Evolutionary conservation across 35 echinoderm and acorn worm genomes (phyloP), one percentile per base, ranked within the genome.

Genomic region (Ptychodera flava): DNA sequence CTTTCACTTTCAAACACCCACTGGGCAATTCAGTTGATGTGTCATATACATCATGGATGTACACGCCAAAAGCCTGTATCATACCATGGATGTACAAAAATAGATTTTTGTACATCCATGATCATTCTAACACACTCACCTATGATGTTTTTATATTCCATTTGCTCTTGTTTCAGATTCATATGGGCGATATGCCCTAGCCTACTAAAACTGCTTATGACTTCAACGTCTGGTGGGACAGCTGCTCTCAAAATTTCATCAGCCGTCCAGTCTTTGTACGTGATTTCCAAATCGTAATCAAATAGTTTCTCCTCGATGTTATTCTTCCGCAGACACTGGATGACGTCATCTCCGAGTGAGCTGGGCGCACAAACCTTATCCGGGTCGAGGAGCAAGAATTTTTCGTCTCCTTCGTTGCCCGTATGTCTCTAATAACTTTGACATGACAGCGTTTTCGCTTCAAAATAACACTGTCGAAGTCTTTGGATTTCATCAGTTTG

Each of bases 141-240:
- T 31, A 99, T 99, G 37, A 99, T 35, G 35, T 99, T 83, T 79
- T 94, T 99, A 37, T 94, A 89, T 32, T 88, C 36, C 15, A 94
- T 33, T 35, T 94, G 92, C 16, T 94, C 88, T 15, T 76, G 78
- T 87, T 84, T 94, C 28, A 99, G 89, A 45, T 99, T 99, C 1
- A 99, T 27, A 36, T 99, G 96, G 1, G 86, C 93, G 31, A 99
- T 99, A 75, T 99, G 96, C 15, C 96, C 96, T 52, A 99, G 88
- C 53, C 88, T 92, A 84, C 96, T 99, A 37, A 92, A 99, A 1
- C 90, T 90, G 1, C 87, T 90, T 12, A 92, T 90, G 16, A 94
- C 88, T 37, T 92, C 90, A 0, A 97, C 78, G 27, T 77, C 86
- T 30, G 30, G 15, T 0, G 95, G 95, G 33, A 97, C 35, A 83